These are phyloP conservation scores for Drosophila fulvimacula DNA, from an alignment of 2,888 invertebrate genomes.

Conservation along the genomic window DNA sequence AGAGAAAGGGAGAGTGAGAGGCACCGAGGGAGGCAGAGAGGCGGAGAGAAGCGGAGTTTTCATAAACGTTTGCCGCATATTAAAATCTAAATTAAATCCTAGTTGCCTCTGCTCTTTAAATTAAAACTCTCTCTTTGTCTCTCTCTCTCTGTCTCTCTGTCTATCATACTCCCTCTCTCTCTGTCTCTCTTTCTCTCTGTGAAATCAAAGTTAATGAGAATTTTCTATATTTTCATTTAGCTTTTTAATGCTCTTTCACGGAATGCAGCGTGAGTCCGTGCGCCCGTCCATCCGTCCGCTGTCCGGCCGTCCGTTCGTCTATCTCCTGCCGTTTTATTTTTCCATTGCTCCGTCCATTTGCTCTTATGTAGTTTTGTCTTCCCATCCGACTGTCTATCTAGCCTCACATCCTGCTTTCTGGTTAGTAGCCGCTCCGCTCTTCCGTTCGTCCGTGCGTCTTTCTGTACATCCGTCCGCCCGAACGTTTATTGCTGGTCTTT, in stretches of 20 bases:
- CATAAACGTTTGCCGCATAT: constrained; percentile 67
- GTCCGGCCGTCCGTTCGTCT: neutral
- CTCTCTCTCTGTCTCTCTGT: neutral
- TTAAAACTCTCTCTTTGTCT: neutral
- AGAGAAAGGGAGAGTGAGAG: neutral
- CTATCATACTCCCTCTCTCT: too few species aligned
- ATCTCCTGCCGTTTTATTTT: too few species aligned
- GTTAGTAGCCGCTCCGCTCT: neutral
- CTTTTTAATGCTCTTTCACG: neutral
- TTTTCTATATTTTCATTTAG: neutral
- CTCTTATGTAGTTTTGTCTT: neutral
- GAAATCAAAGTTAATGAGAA: neutral
- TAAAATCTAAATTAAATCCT: constrained; percentile 10
- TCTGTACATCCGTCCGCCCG: neutral
- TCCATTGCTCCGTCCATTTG: neutral
- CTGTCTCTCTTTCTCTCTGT: neutral
- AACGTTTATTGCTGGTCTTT: neutral
- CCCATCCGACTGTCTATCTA: too few species aligned
- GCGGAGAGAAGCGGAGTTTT: neutral
- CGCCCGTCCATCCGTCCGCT: neutral
- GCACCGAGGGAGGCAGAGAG: constrained; percentile 3
- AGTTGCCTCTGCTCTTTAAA: constrained; percentile 3
- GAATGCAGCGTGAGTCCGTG: neutral
- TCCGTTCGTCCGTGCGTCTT: neutral
- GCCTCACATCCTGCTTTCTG: neutral